Base-by-base conservation (phyloP, 2,797 vertebrate genomes). In the Darevskia mixta region DNA sequence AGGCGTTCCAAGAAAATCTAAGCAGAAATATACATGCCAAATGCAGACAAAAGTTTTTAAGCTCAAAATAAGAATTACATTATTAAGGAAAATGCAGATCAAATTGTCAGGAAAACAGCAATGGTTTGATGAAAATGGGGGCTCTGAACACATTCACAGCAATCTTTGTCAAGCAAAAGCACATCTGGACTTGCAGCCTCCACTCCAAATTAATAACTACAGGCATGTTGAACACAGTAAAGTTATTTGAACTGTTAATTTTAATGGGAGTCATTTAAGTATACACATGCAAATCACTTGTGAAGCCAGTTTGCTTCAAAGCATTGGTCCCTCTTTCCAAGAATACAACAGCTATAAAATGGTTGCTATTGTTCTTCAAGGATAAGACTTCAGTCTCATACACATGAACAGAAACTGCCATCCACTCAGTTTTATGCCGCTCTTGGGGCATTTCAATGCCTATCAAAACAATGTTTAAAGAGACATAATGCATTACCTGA, bases 401-500 rank as follows among this genome's bases (percentile, higher is more conserved):
- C 20, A 43, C 0, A 8, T 41, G 55, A 75, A 43, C 25, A 75
- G 8, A 81, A 73, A 72, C 25, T 61, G 71, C 41, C 29, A 64
- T n/a, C 23, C 13, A 73, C 17, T 73, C 32, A 23, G 49, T 27
- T 81, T 80, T 58, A 69, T 71, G 41, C 66, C 17, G 43, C 27
- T 83, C 49, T 8, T 6, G 29, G 61, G 23, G 8, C 20, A 11
- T 79, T 61, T 72, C 17, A 35, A 15, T 23, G 18, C 10, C 78
- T 82, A 82, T 18, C 18, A 71, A 82, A 32, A 18, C 11, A 71
- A 71, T 32, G 0, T 41, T 58, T 71, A 79, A 80, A 61, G 0
- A 41, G 8, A 27, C 61, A 5, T 67, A 8, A 3, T 78, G 6
- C 66, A 95, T 96, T 98, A 99, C 98, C 97, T 98, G 98, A 96